Conservation (phyloP, 2,113 vertebrate genomes). For the Cheilinus undulatus region DNA sequence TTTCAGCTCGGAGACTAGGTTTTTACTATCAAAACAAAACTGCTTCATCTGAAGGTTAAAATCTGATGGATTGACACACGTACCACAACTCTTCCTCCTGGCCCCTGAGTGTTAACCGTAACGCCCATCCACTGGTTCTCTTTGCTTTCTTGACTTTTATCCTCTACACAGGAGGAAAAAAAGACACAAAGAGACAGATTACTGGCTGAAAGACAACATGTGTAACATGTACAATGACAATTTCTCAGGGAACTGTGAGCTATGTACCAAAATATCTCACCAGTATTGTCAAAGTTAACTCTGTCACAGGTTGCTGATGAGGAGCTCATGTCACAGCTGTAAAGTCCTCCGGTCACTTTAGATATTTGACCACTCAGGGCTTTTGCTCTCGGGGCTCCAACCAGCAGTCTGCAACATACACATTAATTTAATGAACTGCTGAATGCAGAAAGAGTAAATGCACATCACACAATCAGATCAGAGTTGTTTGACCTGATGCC, state of each 20-base stretch:
- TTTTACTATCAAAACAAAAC: background rate
- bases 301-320: constrained; percentile 77
- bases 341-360: constrained; percentile 90
- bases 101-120: constrained; percentile 94
- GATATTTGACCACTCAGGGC: constrained; percentile 84
- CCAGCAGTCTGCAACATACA: constrained; percentile 87
- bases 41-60: background rate
- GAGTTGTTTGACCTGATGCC: too few species aligned
- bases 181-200: background rate
- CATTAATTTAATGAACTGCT: too few species aligned
- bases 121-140: constrained; percentile 99
- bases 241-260: constrained; percentile 22
- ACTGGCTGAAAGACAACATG: background rate
- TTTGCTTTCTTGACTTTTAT: constrained; percentile 87
- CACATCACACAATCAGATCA: too few species aligned
- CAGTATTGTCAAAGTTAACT: constrained; percentile 88
- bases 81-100: constrained; percentile 96
- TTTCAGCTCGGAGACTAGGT: too few species aligned
- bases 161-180: constrained; percentile 79
- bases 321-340: constrained; percentile 88
- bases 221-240: background rate
- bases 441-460: too few species aligned
- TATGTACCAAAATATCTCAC: too few species aligned
- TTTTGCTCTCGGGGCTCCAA: constrained; percentile 91
- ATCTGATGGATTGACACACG: constrained; percentile 1